Base-by-base conservation (phyloP, 2,113 vertebrate species). In the Nerophis lumbriciformis region DNA sequence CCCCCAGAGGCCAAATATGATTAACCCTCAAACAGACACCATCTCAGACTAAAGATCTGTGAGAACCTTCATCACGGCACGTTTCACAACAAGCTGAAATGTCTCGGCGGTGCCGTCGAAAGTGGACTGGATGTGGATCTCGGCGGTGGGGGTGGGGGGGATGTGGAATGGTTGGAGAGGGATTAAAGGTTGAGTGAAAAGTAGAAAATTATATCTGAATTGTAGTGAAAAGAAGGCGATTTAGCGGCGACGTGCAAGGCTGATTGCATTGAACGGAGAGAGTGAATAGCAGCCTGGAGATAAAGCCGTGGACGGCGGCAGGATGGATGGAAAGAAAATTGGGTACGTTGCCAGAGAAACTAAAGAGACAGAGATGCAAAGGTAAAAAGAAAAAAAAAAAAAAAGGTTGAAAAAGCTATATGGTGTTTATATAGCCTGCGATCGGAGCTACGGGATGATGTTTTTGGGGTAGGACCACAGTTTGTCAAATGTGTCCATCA, bases 401-500 rank as follows among this genome's bases (percentile, higher is more conserved):
- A 75, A 63, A 51, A 50, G 72, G 52, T 77, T 66, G 59, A 28
- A 28, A 28, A 3, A 54, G 72, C 73, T 55, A 62, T 63, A 44
- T 60, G 77, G 66, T 67, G 70, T 60, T 65, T 61, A 75, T 75
- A 69, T 44, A 44, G 78, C 69, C 79, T 72, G 5, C 37, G 64
- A 28, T 67, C 49, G 45, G 53, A 59, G 73, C 65, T 13, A 55
- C 9, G 56, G 65, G 65, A 62, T 68, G 76, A 79, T 69, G 75
- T 72, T 81, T 83, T 54, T 69, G 74, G 75, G 28, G 83, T 71
- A 56, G 68, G 55, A 51, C 61, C 38, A 6, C 53, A n/a, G 48
- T 71, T 55, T 68, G 82, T 82, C 74, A 80, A 75, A 85, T 73
- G 59, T 69, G 69, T 72, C 81, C 76, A 80, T 83, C 73, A 71